Conservation (phyloP, 2,113 vertebrate genomes). For the Paratilapia polleni region DNA sequence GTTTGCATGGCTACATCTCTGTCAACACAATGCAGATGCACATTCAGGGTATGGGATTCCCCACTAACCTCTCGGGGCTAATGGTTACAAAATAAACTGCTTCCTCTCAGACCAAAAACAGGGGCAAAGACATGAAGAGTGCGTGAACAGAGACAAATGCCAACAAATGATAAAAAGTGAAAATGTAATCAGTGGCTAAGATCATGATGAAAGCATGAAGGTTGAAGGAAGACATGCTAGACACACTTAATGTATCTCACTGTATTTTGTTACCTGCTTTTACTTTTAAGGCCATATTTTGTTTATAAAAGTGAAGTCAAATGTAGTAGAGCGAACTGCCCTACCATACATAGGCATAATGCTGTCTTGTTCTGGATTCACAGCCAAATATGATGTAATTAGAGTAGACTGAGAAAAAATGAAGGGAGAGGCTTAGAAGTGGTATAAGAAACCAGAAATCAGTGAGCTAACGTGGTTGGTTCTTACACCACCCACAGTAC, state of each 20-base stretch:
- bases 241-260: background rate
- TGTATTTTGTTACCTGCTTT: constrained; percentile 5
- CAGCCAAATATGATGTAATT: background rate
- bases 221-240: background rate
- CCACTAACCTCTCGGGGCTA: background rate
- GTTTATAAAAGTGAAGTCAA: background rate
- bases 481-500: constrained; percentile 3
- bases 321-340: background rate
- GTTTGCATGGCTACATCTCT: background rate
- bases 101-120: constrained; percentile 3
- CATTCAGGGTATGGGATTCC: background rate
- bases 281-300: background rate
- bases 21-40: background rate
- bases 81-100: constrained; percentile 18
- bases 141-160: background rate
- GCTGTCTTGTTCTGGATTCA: background rate
- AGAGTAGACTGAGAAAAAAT: background rate
- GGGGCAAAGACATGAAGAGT: background rate
- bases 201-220: background rate
- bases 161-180: constrained; percentile 2
- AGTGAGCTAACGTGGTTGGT: constrained; percentile 17
- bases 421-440: background rate
- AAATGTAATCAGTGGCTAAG: background rate
- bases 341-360: background rate
- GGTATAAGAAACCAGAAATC: background rate